phyloP scores from a whole-genome alignment of 2,797 vertebrate species.

The Sebastes iracundus region DNA sequence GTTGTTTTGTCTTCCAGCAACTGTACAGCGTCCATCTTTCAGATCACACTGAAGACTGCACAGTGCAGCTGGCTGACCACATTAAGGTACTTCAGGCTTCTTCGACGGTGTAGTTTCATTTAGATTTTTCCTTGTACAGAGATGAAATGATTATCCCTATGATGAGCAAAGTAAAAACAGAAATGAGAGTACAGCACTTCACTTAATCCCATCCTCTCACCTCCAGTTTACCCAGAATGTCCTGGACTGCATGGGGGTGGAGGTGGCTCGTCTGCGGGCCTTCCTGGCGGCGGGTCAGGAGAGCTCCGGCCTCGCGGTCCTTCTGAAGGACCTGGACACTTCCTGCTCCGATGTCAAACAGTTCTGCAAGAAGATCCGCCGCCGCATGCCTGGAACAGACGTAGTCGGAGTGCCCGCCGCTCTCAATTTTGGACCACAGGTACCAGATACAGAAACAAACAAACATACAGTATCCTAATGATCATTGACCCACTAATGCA shows the following conservation, averaged over 20 bases:
- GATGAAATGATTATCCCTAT: neutral
- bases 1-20: slow-evolving; percentile 81
- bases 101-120: neutral
- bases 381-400: slow-evolving; percentile 95
- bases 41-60: slow-evolving; percentile 92
- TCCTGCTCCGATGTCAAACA: slow-evolving; percentile 94
- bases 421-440: slow-evolving; percentile 88
- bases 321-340: slow-evolving; percentile 95
- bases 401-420: slow-evolving; percentile 91
- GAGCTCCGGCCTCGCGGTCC: slow-evolving; percentile 84
- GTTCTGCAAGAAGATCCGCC: slow-evolving; percentile 98
- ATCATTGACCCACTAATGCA: neutral
- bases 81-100: slow-evolving; percentile 87
- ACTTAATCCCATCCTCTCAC: neutral
- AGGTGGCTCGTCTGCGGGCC: slow-evolving; percentile 89
- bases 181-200: neutral
- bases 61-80: slow-evolving; percentile 94
- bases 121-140: neutral
- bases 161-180: neutral
- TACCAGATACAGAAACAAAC: slow-evolving; percentile 42
- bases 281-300: slow-evolving; percentile 92
- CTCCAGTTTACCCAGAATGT: slow-evolving; percentile 94
- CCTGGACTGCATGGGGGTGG: slow-evolving; percentile 95
- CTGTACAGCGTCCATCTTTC: slow-evolving; percentile 94
- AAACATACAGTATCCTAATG: neutral